Evolutionary conservation across 2,797 vertebrate species (phyloP).

Genomic region (Mus spretus): DNA sequence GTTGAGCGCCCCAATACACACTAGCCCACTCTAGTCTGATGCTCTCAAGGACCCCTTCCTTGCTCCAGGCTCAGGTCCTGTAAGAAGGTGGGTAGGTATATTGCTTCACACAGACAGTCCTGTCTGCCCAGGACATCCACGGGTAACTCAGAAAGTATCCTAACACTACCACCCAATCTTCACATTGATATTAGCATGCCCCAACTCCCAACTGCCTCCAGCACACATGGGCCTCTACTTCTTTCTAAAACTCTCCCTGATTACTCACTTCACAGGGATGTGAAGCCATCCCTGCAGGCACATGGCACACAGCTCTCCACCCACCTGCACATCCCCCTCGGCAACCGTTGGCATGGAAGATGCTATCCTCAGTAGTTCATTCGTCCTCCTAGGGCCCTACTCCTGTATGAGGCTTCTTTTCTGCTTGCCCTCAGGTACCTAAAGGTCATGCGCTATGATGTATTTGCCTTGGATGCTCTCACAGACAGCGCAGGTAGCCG

Average conservation of each 20-base stretch:
- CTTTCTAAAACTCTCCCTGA: neutral
- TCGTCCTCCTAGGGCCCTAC: neutral
- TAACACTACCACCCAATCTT: neutral
- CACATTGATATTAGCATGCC: neutral
- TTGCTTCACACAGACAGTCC: neutral
- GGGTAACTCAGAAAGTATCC: neutral
- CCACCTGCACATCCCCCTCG: rapidly evolving
- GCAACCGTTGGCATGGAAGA: neutral
- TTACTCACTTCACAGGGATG: no score
- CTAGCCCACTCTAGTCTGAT: neutral
- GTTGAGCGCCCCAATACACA: rapidly evolving
- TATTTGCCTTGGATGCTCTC: neutral
- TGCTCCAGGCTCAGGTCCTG: neutral
- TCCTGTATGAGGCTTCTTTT: neutral
- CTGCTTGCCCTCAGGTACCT: neutral
- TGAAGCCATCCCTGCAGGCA: neutral
- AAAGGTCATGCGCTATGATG: neutral
- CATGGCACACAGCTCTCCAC: neutral
- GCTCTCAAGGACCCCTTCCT: neutral
- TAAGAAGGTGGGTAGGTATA: no score
- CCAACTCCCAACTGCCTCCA: neutral
- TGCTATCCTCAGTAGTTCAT: no score
- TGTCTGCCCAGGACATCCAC: neutral
- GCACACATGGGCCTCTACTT: neutral
- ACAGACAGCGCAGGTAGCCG: neutral